phyloP scores from a whole-genome alignment of 2,797 vertebrate species.

The Propithecus perrieri region DNA sequence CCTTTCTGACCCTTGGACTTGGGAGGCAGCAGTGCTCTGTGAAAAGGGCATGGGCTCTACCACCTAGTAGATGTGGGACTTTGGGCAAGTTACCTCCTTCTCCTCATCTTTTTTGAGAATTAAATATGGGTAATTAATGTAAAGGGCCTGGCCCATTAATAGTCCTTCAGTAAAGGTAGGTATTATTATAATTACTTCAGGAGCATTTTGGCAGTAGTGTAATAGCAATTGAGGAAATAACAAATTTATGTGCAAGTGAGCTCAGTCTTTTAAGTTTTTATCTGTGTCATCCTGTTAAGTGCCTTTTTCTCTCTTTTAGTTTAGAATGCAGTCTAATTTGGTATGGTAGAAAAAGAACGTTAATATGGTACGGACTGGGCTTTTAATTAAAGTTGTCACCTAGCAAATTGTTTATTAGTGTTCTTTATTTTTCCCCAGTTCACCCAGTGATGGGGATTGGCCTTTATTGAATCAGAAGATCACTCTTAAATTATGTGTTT shows the following conservation, averaged over 20 bases:
- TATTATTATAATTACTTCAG: neutral
- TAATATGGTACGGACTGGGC: neutral
- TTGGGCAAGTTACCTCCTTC: neutral
- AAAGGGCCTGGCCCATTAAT: constrained; percentile 10
- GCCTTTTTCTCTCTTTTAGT: neutral
- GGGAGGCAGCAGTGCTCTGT: neutral
- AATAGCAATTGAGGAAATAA: constrained; percentile 24
- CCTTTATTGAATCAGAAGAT: constrained; percentile 32
- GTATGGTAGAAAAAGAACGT: neutral
- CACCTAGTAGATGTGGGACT: neutral
- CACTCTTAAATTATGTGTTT: neutral
- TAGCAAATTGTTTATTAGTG: constrained; percentile 35
- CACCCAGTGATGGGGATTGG: neutral
- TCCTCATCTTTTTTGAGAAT: constrained; percentile 10
- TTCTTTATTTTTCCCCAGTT: constrained; percentile 26
- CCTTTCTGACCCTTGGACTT: neutral
- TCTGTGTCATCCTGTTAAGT: neutral
- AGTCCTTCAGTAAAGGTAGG: neutral
- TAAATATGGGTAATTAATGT: neutral
- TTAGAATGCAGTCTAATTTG: neutral
- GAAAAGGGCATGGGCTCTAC: neutral
- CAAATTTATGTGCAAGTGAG: neutral
- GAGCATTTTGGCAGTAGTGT: neutral
- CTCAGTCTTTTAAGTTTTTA: neutral
- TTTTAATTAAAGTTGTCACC: constrained; percentile 38